Evolutionary conservation across 2,113 vertebrate species (phyloP), one percentile per base, ranked within the genome.

Genomic region (Pontoporia blainvillei): DNA sequence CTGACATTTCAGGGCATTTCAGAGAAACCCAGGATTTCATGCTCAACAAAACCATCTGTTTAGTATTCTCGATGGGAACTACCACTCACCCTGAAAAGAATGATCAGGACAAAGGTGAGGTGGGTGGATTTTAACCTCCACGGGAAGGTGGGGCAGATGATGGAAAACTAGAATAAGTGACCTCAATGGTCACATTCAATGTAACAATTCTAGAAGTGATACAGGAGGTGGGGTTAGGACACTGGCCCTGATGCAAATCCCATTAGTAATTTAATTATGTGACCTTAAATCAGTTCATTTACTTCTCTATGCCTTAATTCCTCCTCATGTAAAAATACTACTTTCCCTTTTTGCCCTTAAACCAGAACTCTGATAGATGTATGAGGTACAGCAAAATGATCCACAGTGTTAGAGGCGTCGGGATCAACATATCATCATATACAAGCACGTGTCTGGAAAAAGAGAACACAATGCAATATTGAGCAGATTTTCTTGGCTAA

Each of bases 11-110:
- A 73, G 57, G 73, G n/a, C 12, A 86, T 88, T 69, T 79, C 17
- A 75, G 82, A 91, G 72, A 49, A 92, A 21, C 44, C 14, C 15
- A 86, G 29, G 8, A 23, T 92, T 83, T 92, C 27, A 52, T 41
- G 52, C 21, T 84, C 83, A 64, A 49, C 54, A 94, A 95, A 94
- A 91, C 46, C 46, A 96, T 86, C 49, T 96, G 57, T 67, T 94
- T 73, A 71, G 6, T 84, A 61, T 62, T 73, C 57, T 95, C 79
- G n/a, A 79, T 73, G 86, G 78, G n/a, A 78, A 69, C 36, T 21
- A 75, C 34, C 46, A 36, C 21, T 49, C 49, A 86, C 41, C 36
- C 57, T 62, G 44, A 76, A 66, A 92, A 39, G n/a, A 46, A 75
- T 54, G 27, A 52, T 79, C 76, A 49, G 8, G 14, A 72, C 75